Evolutionary conservation across 1,140 invertebrate genomes (phyloP), one percentile per base, ranked within the genome.

Genomic region (Cydia fagiglandana): DNA sequence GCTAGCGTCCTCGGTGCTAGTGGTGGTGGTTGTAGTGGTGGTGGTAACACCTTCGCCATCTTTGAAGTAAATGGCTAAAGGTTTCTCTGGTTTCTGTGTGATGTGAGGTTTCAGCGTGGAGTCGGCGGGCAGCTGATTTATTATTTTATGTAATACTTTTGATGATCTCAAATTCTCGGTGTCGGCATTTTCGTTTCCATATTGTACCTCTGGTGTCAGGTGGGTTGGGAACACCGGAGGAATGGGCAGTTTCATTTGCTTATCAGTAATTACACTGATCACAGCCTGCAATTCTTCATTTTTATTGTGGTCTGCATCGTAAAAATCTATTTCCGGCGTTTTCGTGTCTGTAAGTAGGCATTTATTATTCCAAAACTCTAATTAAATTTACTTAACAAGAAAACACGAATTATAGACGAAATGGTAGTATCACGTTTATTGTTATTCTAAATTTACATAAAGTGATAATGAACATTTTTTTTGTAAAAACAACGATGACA

Each of bases 181-280:
- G 73, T 91, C 89, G 12, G 84, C 87, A 75, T 84, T 90, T 68
- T 93, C 91, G 78, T 94, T 94, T 15, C 93, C 93, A 75, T 94
- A 94, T 81, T 94, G 92, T 13, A 94, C 90, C 77, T 93, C 93
- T 0, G 91, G 93, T 47, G 88, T 85, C 24, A 94, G 83, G 50
- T 93, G 91, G n/a, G 83, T 86, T 6, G 93, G 93, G 77, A 89
- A 94, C 7, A 93, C 84, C 7, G 92, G 93, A 30, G 84, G 84
- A 53, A 88, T 76, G 10, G 90, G 88, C n/a, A 89, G 73, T 80
- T 84, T 87, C 78, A 77, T 87, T 80, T 85, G 86, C 28, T 73
- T 80, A 75, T 87, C 83, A 45, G 83, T 81, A 13, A 78, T 80
- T 73, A 76, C 78, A 70, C 85, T 83, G 66, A 84, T 77, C 64